Conservation (phyloP, 2,797 vertebrate species). For the Notamacropus eugenii region DNA sequence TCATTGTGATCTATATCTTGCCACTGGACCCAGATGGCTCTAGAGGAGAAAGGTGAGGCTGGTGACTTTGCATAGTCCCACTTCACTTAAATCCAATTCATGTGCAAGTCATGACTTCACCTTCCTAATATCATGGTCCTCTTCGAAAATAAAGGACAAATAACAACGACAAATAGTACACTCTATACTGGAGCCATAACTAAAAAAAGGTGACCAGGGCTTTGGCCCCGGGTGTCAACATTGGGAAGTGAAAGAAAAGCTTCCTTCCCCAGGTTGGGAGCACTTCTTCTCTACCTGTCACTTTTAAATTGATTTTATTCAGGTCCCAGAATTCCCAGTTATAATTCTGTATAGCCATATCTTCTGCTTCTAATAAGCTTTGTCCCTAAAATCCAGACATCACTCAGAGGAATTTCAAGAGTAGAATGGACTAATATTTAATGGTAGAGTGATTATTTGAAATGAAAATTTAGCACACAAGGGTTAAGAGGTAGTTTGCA, state of each 20-base stretch:
- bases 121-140: too few relatives aligned
- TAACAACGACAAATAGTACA: too few relatives aligned
- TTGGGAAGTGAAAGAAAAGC: background rate
- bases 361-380: conserved; percentile 14
- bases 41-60: too few relatives aligned
- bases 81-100: too few relatives aligned
- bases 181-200: background rate
- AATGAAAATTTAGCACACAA: conserved; percentile 4
- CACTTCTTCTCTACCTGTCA: background rate
- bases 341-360: background rate
- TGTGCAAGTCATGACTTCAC: too few relatives aligned
- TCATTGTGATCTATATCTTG: too few relatives aligned
- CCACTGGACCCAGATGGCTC: too few relatives aligned
- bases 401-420: conserved; percentile 36
- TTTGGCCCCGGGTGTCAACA: background rate
- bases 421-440: background rate
- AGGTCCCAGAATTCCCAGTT: background rate
- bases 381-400: conserved; percentile 1
- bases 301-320: background rate
- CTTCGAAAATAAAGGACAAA: too few relatives aligned
- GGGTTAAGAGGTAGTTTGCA: conserved; percentile 4
- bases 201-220: background rate
- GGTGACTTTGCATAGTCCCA: too few relatives aligned
- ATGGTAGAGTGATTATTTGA: conserved; percentile 6
- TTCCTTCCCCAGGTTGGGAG: background rate